Evolutionary conservation across 1,140 invertebrate species (phyloP).

Genomic region (Formica selysi): DNA sequence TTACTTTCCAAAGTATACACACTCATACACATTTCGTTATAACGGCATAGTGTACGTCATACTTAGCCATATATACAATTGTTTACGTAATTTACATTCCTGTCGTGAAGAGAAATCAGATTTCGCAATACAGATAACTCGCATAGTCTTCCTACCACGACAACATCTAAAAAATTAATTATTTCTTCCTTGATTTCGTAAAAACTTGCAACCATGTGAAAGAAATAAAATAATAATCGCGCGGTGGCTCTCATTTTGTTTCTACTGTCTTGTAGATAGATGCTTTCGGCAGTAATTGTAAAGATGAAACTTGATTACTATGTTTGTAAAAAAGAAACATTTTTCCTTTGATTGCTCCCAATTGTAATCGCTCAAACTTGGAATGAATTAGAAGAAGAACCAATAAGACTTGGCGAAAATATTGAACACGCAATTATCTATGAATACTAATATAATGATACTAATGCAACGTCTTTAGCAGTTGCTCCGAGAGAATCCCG

Average conservation of each 20-base stretch:
- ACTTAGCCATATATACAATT: constrained; percentile 11
- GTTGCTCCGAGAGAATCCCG: constrained; percentile 62
- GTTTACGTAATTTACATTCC: constrained; percentile 41
- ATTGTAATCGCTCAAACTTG: neutral
- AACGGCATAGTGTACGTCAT: neutral
- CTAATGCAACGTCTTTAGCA: constrained; percentile 23
- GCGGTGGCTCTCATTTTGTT: neutral
- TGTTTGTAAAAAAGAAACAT: neutral
- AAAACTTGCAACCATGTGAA: no score
- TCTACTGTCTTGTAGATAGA: no score
- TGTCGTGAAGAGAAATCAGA: constrained; percentile 25
- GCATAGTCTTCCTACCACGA: neutral
- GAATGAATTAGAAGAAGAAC: neutral
- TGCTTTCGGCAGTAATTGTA: neutral
- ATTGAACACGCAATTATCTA: neutral
- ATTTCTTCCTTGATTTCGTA: constrained; percentile 34
- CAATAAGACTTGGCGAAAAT: neutral
- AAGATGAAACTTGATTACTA: neutral
- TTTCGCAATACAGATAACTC: neutral
- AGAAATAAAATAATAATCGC: no score
- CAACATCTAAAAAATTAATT: constrained; percentile 6
- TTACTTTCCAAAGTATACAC: constrained; percentile 52
- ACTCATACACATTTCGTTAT: constrained; percentile 19
- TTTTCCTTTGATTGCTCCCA: neutral
- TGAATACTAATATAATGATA: no score